Evolutionary conservation across 2,797 vertebrate species (phyloP).

Genomic region (Gymnothorax reevesii): DNA sequence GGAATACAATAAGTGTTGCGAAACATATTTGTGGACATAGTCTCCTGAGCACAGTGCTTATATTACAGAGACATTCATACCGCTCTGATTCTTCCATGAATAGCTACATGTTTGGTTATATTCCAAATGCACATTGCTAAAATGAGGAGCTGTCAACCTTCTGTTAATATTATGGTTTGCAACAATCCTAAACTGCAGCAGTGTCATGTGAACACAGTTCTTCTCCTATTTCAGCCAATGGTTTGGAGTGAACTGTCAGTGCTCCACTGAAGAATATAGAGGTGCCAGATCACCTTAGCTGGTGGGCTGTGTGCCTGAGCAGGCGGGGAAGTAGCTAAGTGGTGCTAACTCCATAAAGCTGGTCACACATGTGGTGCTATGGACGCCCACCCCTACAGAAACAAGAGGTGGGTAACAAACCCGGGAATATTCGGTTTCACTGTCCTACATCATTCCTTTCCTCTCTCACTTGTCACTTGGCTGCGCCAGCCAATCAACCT

Average conservation of each 20-base stretch:
- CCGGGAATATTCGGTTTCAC: neutral
- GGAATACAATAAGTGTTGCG: neutral
- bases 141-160: neutral
- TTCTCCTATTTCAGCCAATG: neutral
- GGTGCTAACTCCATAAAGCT: neutral
- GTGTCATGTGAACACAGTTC: neutral
- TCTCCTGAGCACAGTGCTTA: neutral
- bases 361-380: neutral
- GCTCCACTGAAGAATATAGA: neutral
- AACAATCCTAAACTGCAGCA: neutral
- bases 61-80: neutral
- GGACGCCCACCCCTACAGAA: neutral
- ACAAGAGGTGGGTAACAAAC: neutral
- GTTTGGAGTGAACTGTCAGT: neutral
- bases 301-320: neutral
- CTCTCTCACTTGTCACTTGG: neutral
- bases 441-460: neutral
- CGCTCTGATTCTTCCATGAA: neutral
- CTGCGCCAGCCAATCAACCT: neutral
- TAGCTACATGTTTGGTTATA: neutral
- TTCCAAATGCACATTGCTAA: neutral
- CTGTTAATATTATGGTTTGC: neutral
- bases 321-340: neutral
- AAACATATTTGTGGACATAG: neutral
- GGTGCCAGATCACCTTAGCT: neutral